Conservation (phyloP, 1,140 invertebrate species). For the Oedothorax gibbosus region DNA sequence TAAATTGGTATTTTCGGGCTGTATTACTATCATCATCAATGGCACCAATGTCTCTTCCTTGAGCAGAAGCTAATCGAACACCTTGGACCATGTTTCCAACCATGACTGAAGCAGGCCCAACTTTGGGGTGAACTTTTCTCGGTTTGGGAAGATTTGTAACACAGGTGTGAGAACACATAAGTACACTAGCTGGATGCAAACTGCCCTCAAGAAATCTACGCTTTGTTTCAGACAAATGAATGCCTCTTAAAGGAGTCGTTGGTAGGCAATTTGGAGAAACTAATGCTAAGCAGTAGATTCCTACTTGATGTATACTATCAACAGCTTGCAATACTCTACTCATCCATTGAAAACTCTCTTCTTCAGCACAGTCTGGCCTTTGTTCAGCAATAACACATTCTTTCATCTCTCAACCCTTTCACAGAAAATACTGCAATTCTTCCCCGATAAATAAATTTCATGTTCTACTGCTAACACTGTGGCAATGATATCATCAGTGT, state of each 20-base stretch:
- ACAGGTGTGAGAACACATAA: conserved; percentile 99
- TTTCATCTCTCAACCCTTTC: conserved; percentile 92
- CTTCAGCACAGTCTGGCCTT: conserved; percentile 97
- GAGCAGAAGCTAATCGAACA: conserved; percentile 92
- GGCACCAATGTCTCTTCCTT: conserved; percentile 92
- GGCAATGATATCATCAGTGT: conserved; percentile 99
- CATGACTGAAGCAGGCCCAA: conserved; percentile 98
- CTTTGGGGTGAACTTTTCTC: conserved; percentile 95
- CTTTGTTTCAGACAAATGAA: conserved; percentile 97
- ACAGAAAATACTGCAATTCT: conserved; percentile 98
- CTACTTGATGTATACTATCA: conserved; percentile 99
- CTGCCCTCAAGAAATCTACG: conserved; percentile 95
- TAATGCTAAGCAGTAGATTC: conserved; percentile 96
- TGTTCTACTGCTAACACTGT: conserved; percentile 99
- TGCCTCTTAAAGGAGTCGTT: conserved; percentile 97
- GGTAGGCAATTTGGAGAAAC: conserved; percentile 98
- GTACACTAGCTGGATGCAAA: conserved; percentile 97
- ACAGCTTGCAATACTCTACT: conserved; percentile 98
- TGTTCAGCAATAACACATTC: conserved; percentile 99
- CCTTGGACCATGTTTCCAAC: conserved; percentile 99
- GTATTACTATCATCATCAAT: conserved; percentile 72
- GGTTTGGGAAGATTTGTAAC: conserved; percentile 99
- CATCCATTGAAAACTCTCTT: conserved; percentile 99
- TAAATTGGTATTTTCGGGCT: conserved; percentile 84
- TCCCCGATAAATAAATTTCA: conserved; percentile 98